phyloP scores from a whole-genome alignment of 2,888 invertebrate genomes.

The Zygothrica quintamaculata region DNA sequence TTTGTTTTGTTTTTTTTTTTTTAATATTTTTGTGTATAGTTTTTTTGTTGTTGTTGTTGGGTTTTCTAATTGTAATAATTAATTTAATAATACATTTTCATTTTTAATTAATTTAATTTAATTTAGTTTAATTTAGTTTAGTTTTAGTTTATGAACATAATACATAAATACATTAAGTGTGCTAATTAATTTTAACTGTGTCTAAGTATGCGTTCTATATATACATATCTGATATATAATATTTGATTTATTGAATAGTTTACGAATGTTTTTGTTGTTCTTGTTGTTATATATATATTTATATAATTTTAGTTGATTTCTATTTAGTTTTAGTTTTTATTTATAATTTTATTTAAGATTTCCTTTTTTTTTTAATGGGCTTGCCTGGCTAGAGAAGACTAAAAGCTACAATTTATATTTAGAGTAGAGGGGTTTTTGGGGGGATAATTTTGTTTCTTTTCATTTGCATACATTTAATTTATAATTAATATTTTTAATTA shows the following conservation, averaged over 20 bases:
- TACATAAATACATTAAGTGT: conserved; percentile 79
- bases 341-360: conserved; percentile 27
- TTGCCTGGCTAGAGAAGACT: conserved; percentile 56
- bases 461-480: conserved; percentile 43
- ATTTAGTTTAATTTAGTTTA: too few relatives aligned
- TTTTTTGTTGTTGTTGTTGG: conserved; percentile 65
- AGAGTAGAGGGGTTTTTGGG: conserved; percentile 21
- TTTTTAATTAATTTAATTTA: conserved; percentile 76
- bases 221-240: conserved; percentile 48
- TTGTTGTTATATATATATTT: conserved; percentile 2
- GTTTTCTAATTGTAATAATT: conserved; percentile 73
- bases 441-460: conserved; percentile 24
- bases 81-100: conserved; percentile 78
- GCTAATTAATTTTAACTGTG: conserved; percentile 59
- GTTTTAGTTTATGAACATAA: conserved; percentile 62
- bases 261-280: conserved; percentile 57
- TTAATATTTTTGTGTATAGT: conserved; percentile 62
- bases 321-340: conserved; percentile 29
- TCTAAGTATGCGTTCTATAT: conserved; percentile 48
- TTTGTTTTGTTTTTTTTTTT: conserved; percentile 63
- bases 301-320: conserved; percentile 15
- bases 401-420: conserved; percentile 69
- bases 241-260: conserved; percentile 51
- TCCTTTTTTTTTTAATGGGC: too few relatives aligned
- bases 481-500: conserved; percentile 59